Conservation (phyloP, 35 echinoderm and acorn worm species). For the Heliocidaris tuberculata region DNA sequence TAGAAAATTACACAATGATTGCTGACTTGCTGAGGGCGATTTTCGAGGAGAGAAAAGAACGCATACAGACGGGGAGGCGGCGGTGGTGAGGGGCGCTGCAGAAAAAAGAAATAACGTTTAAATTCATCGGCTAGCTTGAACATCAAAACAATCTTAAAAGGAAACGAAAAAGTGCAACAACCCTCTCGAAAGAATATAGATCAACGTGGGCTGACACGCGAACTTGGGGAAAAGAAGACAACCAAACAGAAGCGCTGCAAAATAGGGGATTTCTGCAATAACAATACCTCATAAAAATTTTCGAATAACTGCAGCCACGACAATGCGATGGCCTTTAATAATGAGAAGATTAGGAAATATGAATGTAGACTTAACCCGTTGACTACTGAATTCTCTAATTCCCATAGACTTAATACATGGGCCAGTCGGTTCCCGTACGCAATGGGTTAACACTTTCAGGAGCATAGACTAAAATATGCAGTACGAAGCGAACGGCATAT, state of each 20-base stretch:
- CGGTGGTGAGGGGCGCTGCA: neutral
- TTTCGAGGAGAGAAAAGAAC: neutral
- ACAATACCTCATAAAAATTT: neutral
- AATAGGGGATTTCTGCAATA: neutral
- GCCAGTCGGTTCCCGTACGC: too few species aligned
- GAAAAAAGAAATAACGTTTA: slow-evolving; percentile 21
- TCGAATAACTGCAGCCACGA: neutral
- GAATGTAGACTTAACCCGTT: neutral
- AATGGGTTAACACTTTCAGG: neutral
- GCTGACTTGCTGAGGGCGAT: neutral
- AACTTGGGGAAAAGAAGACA: neutral
- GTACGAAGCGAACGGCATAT: too few species aligned
- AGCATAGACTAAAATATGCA: too few species aligned
- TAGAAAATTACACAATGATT: neutral
- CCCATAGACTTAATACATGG: too few species aligned
- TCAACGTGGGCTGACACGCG: neutral
- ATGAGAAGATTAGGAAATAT: neutral
- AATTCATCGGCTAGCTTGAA: slow-evolving; percentile 30
- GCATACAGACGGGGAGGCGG: neutral
- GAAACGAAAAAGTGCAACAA: slow-evolving; percentile 29
- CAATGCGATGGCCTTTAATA: neutral
- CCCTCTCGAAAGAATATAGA: neutral
- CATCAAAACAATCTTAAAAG: slow-evolving; percentile 27
- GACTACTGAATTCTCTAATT: too few species aligned
- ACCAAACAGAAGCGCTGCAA: neutral